These are phyloP conservation scores for Bilobella aurantiaca DNA, from an alignment of 1,140 invertebrate genomes.

Conservation along the genomic window DNA sequence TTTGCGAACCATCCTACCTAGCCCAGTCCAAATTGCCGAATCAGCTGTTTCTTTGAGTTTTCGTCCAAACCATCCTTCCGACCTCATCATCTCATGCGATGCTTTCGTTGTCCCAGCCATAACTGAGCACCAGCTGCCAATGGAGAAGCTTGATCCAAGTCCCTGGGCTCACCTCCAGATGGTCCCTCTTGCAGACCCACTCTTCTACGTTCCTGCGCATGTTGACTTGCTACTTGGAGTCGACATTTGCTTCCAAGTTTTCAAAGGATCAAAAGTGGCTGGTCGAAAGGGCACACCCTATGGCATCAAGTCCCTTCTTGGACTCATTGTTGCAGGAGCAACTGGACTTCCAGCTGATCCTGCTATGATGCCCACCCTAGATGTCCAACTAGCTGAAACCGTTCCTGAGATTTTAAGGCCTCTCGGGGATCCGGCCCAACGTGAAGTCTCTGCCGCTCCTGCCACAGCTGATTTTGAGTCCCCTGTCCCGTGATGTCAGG, in stretches of 20 bases:
- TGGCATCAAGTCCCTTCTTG: not conserved
- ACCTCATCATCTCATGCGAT: not conserved
- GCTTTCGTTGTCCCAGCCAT: not conserved
- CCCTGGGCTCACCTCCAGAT: not conserved
- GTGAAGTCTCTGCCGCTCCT: too few relatives aligned
- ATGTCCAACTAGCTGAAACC: too few relatives aligned
- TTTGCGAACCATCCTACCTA: not conserved
- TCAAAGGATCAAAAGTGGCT: not conserved
- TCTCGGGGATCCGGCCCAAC: too few relatives aligned
- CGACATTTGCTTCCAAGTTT: not conserved
- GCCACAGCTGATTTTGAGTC: too few relatives aligned
- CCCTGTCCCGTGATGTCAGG: too few relatives aligned
- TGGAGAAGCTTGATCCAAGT: too few relatives aligned
- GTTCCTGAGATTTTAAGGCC: too few relatives aligned
- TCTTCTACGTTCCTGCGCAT: not conserved
- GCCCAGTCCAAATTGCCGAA: too few relatives aligned
- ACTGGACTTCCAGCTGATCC: constrained; percentile 26
- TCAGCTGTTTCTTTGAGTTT: not conserved
- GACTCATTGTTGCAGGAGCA: not conserved
- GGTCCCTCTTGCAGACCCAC: constrained; percentile 4
- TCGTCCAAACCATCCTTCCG: too few relatives aligned
- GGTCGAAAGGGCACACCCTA: not conserved
- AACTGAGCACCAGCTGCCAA: not conserved
- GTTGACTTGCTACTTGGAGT: constrained; percentile 6
- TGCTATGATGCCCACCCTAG: too few relatives aligned